A percentile compares a stretch with the other conserved stretches of the same genome.
phyloP scores from a whole-genome alignment of 2,797 vertebrate species.

The Sebastes matsubarae region DNA sequence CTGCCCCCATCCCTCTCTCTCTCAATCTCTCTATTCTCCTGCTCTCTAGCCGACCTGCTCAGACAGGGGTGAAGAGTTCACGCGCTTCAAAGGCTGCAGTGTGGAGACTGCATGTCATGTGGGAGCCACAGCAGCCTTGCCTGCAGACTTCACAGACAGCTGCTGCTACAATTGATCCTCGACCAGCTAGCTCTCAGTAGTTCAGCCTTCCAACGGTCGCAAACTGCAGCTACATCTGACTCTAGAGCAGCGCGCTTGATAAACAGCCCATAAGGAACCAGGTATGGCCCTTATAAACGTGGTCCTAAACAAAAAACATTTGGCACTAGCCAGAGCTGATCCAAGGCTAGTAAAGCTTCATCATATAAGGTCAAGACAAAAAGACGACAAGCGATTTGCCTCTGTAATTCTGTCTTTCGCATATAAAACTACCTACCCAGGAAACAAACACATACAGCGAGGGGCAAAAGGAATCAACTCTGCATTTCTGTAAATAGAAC shows the following conservation, averaged over 20 bases:
- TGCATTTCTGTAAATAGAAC: slow-evolving; percentile 44
- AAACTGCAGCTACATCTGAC: slow-evolving; percentile 54
- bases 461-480: neutral
- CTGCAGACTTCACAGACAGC: slow-evolving; percentile 79
- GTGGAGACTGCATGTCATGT: slow-evolving; percentile 81
- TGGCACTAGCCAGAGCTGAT: slow-evolving; percentile 27
- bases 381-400: slow-evolving; percentile 15
- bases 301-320: slow-evolving; percentile 49
- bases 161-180: slow-evolving; percentile 78
- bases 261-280: slow-evolving; percentile 50
- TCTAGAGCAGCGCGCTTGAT: slow-evolving; percentile 48
- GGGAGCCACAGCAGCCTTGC: slow-evolving; percentile 79
- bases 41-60: slow-evolving; percentile 81
- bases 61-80: slow-evolving; percentile 87
- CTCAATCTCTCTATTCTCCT: slow-evolving; percentile 74
- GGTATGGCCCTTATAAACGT: slow-evolving; percentile 27
- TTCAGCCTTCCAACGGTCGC: slow-evolving; percentile 45
- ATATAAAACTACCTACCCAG: neutral
- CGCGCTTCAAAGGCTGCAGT: slow-evolving; percentile 83
- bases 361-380: slow-evolving; percentile 39
- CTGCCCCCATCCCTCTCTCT: slow-evolving; percentile 64
- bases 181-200: slow-evolving; percentile 67
- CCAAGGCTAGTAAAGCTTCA: slow-evolving; percentile 3
- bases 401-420: neutral
- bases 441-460: slow-evolving; percentile 17